phyloP scores from a whole-genome alignment of 1,140 invertebrate genomes.

The Heliconius eleuchia region DNA sequence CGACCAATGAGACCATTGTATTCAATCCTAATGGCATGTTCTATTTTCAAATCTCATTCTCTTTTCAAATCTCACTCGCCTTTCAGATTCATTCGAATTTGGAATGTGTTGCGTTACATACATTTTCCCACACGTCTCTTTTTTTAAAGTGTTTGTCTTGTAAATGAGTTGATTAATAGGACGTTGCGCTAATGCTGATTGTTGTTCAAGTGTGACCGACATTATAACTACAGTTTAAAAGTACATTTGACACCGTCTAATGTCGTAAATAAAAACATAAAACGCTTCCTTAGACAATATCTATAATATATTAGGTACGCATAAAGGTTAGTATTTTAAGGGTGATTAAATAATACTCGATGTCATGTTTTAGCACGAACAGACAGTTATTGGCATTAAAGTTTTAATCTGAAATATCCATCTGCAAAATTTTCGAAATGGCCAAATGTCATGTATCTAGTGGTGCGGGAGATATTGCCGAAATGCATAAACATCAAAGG shows the following conservation, averaged over 20 bases:
- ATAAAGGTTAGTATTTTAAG: background rate
- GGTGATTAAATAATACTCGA: constrained; percentile 37
- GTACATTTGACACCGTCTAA: background rate
- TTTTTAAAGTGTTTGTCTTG: constrained; percentile 70
- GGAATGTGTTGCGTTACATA: constrained; percentile 73
- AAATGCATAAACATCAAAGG: constrained; percentile 79
- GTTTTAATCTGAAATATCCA: constrained; percentile 76
- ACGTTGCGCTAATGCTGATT: constrained; percentile 63
- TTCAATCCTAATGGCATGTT: constrained; percentile 78
- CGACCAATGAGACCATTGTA: constrained; percentile 80
- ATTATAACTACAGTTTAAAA: constrained; percentile 18
- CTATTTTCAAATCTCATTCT: constrained; percentile 81
- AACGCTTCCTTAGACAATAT: background rate
- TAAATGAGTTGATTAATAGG: constrained; percentile 80
- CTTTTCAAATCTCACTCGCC: constrained; percentile 77
- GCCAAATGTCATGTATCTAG: constrained; percentile 73
- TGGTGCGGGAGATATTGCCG: constrained; percentile 72
- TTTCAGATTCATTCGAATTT: constrained; percentile 79
- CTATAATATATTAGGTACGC: background rate
- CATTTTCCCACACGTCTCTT: constrained; percentile 75
- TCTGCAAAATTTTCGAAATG: constrained; percentile 68
- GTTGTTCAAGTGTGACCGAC: constrained; percentile 42
- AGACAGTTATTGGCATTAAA: constrained; percentile 58
- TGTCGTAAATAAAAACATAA: background rate
- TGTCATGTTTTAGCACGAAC: constrained; percentile 36